Evolutionary conservation across 2,797 vertebrate genomes (phyloP).

Genomic region (Crax fasciolata): DNA sequence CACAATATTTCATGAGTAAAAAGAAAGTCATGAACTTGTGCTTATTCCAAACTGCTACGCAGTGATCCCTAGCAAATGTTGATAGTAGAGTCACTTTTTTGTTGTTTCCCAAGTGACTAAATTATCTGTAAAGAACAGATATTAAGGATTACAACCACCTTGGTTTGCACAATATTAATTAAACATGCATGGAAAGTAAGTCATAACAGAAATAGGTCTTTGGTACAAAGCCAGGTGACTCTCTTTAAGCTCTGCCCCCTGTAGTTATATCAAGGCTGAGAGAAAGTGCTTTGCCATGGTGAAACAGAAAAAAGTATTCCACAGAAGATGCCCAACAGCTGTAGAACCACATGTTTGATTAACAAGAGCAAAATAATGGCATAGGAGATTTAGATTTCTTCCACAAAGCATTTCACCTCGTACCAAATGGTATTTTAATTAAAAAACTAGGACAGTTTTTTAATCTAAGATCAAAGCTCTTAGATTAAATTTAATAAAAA

Average conservation of each 20-base stretch:
- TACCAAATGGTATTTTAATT: slow-evolving; percentile 34
- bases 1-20: background rate
- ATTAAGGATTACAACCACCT: background rate
- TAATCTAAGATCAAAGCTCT: background rate
- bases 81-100: rapidly evolving
- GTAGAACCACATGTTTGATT: background rate
- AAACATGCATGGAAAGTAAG: background rate
- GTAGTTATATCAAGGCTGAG: background rate
- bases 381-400: slow-evolving; percentile 23
- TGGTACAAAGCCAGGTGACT: background rate
- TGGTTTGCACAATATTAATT: background rate
- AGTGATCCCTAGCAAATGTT: background rate
- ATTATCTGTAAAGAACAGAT: background rate
- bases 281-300: background rate
- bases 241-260: background rate
- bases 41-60: background rate
- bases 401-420: slow-evolving; percentile 31
- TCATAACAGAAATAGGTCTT: background rate
- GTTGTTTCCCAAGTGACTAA: background rate
- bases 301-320: background rate
- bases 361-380: slow-evolving; percentile 32
- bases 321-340: slow-evolving; percentile 11
- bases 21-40: background rate
- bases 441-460: slow-evolving; percentile 19
- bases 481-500: slow-evolving; percentile 22